These are phyloP conservation scores for Porites rus DNA, from an alignment of 92 coral and sea anemone species.

Conservation along the genomic window DNA sequence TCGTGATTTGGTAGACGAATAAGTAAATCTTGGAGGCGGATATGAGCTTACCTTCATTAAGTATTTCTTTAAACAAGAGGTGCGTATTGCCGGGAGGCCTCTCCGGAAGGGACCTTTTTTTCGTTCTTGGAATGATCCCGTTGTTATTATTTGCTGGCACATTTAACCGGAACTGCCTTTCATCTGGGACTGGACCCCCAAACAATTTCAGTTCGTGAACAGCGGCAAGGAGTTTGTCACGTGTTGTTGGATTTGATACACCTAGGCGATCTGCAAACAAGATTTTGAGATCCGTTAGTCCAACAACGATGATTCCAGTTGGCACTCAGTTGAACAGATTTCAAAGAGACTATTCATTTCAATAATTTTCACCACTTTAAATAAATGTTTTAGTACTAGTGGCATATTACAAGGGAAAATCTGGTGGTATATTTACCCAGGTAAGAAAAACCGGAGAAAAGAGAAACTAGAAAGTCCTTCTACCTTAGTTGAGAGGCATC, in stretches of 20 bases:
- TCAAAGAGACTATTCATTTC: no score
- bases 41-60: neutral
- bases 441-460: no score
- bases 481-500: no score
- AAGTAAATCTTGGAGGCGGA: no score
- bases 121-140: constrained; percentile 14
- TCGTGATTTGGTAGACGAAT: no score
- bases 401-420: no score
- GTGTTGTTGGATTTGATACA: constrained; percentile 63
- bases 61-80: neutral
- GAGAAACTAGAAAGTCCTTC: no score
- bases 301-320: no score
- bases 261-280: constrained; percentile 62
- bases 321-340: no score
- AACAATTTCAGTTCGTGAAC: constrained; percentile 71
- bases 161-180: constrained; percentile 35
- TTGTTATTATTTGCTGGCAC: constrained; percentile 27
- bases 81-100: constrained; percentile 33
- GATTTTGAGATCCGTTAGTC: neutral
- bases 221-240: constrained; percentile 71
- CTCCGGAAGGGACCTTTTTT: constrained; percentile 57
- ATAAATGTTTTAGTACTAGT: no score
- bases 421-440: no score
- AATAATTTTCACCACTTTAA: no score
- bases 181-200: constrained; percentile 58